phyloP scores from a whole-genome alignment of 2,113 vertebrate species.

The Saiga tatarica region DNA sequence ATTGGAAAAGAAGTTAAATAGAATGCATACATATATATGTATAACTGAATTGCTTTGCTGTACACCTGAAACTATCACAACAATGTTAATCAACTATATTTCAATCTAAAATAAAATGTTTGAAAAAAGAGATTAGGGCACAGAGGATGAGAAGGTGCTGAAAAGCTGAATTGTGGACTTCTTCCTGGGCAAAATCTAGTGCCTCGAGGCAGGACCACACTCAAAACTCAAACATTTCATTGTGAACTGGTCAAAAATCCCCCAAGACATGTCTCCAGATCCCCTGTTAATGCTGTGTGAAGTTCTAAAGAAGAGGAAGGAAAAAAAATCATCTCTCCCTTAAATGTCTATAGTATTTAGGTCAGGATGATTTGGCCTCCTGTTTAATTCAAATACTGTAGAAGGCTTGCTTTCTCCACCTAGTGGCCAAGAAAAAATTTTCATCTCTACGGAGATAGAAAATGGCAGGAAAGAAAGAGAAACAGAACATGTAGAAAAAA shows the following conservation, averaged over 20 bases:
- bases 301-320: conserved; percentile 41
- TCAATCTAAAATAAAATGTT: background rate
- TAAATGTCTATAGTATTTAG: conserved; percentile 59
- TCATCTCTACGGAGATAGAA: background rate
- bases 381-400: conserved; percentile 58
- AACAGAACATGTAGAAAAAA: fast-evolving
- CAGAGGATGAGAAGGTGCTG: background rate
- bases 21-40: background rate
- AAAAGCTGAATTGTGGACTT: background rate
- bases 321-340: background rate
- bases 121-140: background rate
- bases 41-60: background rate
- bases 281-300: background rate
- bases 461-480: background rate
- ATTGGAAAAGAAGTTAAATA: background rate
- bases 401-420: conserved; percentile 84
- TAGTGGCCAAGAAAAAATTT: conserved; percentile 75
- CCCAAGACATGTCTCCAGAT: background rate
- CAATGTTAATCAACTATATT: background rate
- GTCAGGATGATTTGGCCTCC: conserved; percentile 51
- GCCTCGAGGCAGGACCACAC: background rate
- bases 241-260: conserved; percentile 1
- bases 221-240: conserved; percentile 27
- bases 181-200: background rate
- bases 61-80: background rate